Evolutionary conservation across 1,140 invertebrate species (phyloP), one percentile per base, ranked within the genome.

Genomic region (Drosophila azteca): DNA sequence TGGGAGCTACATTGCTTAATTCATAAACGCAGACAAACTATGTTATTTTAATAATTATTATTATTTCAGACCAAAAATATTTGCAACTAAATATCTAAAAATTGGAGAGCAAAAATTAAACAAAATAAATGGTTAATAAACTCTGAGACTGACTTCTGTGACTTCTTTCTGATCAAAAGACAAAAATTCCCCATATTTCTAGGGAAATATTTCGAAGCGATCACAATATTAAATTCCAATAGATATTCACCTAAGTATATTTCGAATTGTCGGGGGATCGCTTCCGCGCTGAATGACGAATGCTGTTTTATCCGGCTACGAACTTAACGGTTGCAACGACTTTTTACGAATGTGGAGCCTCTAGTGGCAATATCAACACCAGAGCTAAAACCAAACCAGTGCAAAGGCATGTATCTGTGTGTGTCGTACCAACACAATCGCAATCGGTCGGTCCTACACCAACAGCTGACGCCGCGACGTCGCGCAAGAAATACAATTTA

Each of bases 211-310:
- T 51, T 53, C 7, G 45, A 43, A 60, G 43, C 29, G 26, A 2
- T 35, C 24, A 22, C 6, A 49, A 39, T 53, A 31, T 45, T 45
- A 46, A 5, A 13, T 35, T 58, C 24, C 52, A n/a, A 22, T 45
- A 41, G 59, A 81, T 87, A 85, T 85, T 85, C 78, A 87, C 81
- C 81, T 87, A 50, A 31, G 17, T 5, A 39, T 7, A 31, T 50
- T 35, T 43, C 0, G 8, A 44, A 39, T 39, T 11, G 35, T 13
- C 35, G 11, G 11, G 13, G 35, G 11, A 57, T 31, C 13, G 17
- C 17, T 20, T 20, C 7, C 26, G 49, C 51, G 22, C 22, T 3
- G 8, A 51, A 13, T 26, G 26, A 26, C 46, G 24, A 20, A 13
- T 26, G 26, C 35, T 49, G 24, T 20, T 57, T 17, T 41, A 52